A percentile compares a stretch with the other conserved stretches of the same genome.
Evolutionary conservation across 2,888 invertebrate genomes (phyloP).

Genomic region (Matsumyia berberina): DNA sequence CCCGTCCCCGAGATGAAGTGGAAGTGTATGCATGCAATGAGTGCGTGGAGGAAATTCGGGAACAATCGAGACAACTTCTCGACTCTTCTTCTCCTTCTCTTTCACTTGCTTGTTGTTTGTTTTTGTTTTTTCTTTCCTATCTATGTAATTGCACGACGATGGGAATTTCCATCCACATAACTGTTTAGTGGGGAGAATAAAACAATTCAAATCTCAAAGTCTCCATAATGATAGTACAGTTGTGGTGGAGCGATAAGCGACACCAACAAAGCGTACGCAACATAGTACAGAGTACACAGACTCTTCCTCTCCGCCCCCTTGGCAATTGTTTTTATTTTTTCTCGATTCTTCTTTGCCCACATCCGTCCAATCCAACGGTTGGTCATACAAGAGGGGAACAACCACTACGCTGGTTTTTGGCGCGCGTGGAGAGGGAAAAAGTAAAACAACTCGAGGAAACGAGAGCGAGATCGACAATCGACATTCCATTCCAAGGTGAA

Average conservation of each 20-base stretch:
- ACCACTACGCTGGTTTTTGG: constrained; percentile 11
- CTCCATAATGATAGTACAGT: not conserved
- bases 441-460: constrained; percentile 22
- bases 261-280: constrained; percentile 40
- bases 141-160: constrained; percentile 22
- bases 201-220: constrained; percentile 8
- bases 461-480: constrained; percentile 5
- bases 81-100: constrained; percentile 14
- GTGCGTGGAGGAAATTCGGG: constrained; percentile 23
- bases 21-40: constrained; percentile 8
- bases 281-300: constrained; percentile 27
- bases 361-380: constrained; percentile 41
- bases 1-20: not conserved
- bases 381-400: constrained; percentile 10
- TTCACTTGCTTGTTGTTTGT: constrained; percentile 3
- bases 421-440: constrained; percentile 22
- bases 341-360: constrained; percentile 36
- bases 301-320: not conserved
- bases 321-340: constrained; percentile 60
- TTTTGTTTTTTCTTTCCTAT: not conserved
- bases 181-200: not conserved
- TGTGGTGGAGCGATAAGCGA: constrained; percentile 44
- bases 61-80: not conserved
- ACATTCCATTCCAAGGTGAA: constrained; percentile 58
- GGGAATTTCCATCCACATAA: constrained; percentile 62